These are phyloP conservation scores for Tuberolachnus salignus DNA, from an alignment of 2,888 invertebrate species.

Conservation along the genomic window DNA sequence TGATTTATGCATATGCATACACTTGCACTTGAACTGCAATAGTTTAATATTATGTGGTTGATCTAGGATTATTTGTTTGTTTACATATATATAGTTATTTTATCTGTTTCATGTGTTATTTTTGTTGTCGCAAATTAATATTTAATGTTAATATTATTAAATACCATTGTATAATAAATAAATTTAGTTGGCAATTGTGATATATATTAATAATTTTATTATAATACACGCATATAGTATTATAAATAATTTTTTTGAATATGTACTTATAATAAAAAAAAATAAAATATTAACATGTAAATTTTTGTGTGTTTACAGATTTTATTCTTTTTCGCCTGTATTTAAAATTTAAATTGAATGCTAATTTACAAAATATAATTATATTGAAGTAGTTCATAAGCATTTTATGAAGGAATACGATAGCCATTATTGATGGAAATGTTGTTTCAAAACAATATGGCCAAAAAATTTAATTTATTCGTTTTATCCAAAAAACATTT, in stretches of 20 bases:
- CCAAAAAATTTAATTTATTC: conserved; percentile 21
- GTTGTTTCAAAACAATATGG: conserved; percentile 25
- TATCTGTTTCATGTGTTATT: not conserved
- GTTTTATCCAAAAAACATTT: conserved; percentile 28
- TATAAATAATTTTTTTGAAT: conserved; percentile 31
- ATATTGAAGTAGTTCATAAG: conserved; percentile 16
- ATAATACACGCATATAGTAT: conserved; percentile 42
- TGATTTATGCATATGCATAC: no score
- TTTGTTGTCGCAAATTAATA: conserved; percentile 10
- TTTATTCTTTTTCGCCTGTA: conserved; percentile 42
- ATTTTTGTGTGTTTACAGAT: conserved; percentile 24
- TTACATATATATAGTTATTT: not conserved
- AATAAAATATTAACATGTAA: conserved; percentile 52
- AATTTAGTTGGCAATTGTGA: conserved; percentile 46
- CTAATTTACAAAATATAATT: conserved; percentile 38
- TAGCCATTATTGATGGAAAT: not conserved
- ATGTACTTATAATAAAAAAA: conserved; percentile 52
- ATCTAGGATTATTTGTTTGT: not conserved
- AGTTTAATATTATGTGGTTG: no score
- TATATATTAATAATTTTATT: conserved; percentile 33
- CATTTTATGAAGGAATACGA: conserved; percentile 5
- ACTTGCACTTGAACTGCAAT: no score
- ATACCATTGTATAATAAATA: conserved; percentile 21
- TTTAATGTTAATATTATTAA: conserved; percentile 2
- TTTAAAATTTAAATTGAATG: conserved; percentile 44